Evolutionary conservation across 2,888 invertebrate species (phyloP), one percentile per base, ranked within the genome.

Genomic region (Coleophora deauratella): DNA sequence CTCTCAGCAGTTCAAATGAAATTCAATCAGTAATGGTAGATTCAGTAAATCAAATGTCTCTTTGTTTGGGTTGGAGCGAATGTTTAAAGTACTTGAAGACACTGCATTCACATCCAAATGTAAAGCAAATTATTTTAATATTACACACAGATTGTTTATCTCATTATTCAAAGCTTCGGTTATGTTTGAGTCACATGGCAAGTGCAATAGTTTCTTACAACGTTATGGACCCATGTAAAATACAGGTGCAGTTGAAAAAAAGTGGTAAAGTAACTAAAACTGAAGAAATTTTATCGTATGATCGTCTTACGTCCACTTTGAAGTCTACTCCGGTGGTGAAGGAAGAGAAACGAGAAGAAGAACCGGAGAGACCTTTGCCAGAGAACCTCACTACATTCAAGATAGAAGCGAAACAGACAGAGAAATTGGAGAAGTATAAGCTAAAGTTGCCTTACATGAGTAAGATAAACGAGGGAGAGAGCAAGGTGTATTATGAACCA

Each of bases 401-500:
- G 71, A 88, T 91, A 53, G 88, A 88, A 57, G 74, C 91, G 0
- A 88, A 87, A 42, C 89, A 90, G 47, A 75, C 80, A 41, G 91
- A 91, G 40, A 88, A 88, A 52, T 71, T 88, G 51, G 88, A 89
- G 9, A 88, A 87, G 47, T 80, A 86, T 46, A 85, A 87, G 52
- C 66, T 91, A 31, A 79, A 89, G 44, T 71, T 91, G 41, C 91
- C 91, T 0, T 91, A 91, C 57, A 82, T 82, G 84, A 82, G 72
- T 52, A 86, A 85, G 50, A 80, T 81, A 38, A 78, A 84, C 49
- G 71, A 82, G 41, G 77, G 84, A 1, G 87, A 87, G 45, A 89
- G 90, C 33, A 89, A 89, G 62, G 92, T 94, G 30, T 88, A 90
- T 52, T 94, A 95, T 61, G 88, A 91, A 50, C 91, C 93, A 9